A percentile compares a stretch with the other conserved stretches of the same genome.
phyloP scores from a whole-genome alignment of 2,888 invertebrate genomes.

The Parnassius apollo region DNA sequence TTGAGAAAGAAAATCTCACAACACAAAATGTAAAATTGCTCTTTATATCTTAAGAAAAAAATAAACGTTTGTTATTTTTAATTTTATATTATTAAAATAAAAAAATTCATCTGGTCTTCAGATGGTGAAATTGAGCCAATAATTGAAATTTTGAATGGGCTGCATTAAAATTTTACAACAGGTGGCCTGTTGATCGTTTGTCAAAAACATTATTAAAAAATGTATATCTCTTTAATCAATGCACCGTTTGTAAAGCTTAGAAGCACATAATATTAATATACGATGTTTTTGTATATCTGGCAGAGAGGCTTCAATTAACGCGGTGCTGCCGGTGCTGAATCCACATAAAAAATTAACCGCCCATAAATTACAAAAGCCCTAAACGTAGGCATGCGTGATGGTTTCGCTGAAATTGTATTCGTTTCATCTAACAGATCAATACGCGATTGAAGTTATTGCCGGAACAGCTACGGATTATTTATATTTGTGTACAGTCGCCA shows the following conservation, averaged over 20 bases:
- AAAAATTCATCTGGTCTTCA: no score
- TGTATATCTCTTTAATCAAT: conserved; percentile 3
- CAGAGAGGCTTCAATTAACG: conserved; percentile 7
- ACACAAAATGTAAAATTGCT: no score
- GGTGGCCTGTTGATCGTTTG: no score
- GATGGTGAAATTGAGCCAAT: no score
- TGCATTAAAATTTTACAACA: no score
- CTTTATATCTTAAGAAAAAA: no score
- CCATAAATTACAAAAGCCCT: background rate
- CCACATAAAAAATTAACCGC: conserved; percentile 3
- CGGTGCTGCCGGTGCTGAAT: conserved; percentile 3
- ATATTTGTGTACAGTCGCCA: conserved; percentile 13
- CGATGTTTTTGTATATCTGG: background rate
- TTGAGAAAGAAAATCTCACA: no score
- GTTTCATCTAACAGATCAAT: conserved; percentile 29
- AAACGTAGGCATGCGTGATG: background rate
- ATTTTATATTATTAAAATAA: no score
- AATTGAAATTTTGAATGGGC: no score
- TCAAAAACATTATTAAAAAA: no score
- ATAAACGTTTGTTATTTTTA: no score
- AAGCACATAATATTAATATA: background rate
- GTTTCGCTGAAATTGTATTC: conserved; percentile 12
- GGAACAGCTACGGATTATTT: conserved; percentile 25
- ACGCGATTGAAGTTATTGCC: conserved; percentile 28
- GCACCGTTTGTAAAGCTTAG: background rate